Conservation (phyloP, 30 jellyfish, hydroid and myxozoan genomes). For the Aurelia sp. region DNA sequence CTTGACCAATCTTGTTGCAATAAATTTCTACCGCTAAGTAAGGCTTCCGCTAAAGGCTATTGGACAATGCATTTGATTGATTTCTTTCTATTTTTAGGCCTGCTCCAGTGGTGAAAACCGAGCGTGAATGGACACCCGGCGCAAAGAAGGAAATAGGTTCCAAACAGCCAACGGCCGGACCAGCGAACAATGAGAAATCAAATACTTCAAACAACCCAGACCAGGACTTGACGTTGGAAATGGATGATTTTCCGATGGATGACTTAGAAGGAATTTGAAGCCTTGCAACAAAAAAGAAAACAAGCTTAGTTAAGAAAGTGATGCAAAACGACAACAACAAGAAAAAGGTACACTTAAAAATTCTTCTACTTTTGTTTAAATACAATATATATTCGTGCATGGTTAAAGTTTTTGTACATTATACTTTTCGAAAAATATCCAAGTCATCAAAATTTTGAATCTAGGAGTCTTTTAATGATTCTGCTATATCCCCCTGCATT, state of each 20-base stretch:
- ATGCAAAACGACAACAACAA: too few species aligned
- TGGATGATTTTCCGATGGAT: constrained; percentile 46
- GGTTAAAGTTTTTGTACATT: too few species aligned
- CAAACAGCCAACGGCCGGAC: neutral
- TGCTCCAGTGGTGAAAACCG: constrained; percentile 16
- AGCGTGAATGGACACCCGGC: constrained; percentile 8
- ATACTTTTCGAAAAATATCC: too few species aligned
- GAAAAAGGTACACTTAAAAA: neutral
- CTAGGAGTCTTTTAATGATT: too few species aligned
- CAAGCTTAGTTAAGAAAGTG: too few species aligned
- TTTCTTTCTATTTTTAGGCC: neutral
- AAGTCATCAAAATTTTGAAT: too few species aligned
- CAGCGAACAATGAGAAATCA: neutral
- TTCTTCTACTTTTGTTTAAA: neutral
- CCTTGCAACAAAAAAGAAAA: too few species aligned
- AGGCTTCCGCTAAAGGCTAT: too few species aligned
- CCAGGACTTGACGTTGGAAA: neutral
- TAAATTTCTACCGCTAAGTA: too few species aligned
- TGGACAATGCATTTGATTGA: too few species aligned
- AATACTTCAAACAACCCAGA: neutral
- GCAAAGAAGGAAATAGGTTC: neutral
- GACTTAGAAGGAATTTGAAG: constrained; percentile 25
- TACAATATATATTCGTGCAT: neutral
- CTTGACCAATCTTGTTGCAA: too few species aligned
- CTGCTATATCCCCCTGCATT: too few species aligned